These are phyloP conservation scores for Syngnathus floridae DNA, from an alignment of 2,113 vertebrate genomes.

Conservation along the genomic window DNA sequence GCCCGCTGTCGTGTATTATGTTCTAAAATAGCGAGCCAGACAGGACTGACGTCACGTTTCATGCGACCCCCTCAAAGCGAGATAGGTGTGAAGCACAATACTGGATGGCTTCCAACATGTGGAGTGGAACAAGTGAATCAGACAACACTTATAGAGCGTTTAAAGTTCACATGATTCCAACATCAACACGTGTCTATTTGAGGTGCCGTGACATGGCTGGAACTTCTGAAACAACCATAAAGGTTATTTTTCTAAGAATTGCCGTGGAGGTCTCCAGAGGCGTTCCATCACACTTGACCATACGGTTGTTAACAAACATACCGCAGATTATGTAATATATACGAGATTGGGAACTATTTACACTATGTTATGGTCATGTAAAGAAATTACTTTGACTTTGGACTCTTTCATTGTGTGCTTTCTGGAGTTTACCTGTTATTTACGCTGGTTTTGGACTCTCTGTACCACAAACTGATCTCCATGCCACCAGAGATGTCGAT, in stretches of 20 bases:
- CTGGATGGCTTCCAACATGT: constrained; percentile 33
- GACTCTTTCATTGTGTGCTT: background rate
- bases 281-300: constrained; percentile 3
- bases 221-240: constrained; percentile 14
- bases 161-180: constrained; percentile 41
- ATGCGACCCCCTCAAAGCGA: constrained; percentile 27
- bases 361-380: background rate
- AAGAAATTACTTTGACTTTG: background rate
- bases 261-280: background rate
- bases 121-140: constrained; percentile 61
- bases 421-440: constrained; percentile 80
- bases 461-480: constrained; percentile 98
- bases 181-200: constrained; percentile 48
- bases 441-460: constrained; percentile 94
- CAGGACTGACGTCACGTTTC: constrained; percentile 48
- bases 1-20: constrained; percentile 29
- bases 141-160: constrained; percentile 43
- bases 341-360: constrained; percentile 10
- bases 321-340: background rate
- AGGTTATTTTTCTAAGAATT: constrained; percentile 31
- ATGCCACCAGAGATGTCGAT: constrained; percentile 96
- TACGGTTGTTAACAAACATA: constrained; percentile 12
- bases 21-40: constrained; percentile 54
- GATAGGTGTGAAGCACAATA: constrained; percentile 39
- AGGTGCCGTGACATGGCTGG: constrained; percentile 15